These are phyloP conservation scores for Crossocerus cetratus DNA, from an alignment of 2,888 invertebrate genomes.

Conservation along the genomic window DNA sequence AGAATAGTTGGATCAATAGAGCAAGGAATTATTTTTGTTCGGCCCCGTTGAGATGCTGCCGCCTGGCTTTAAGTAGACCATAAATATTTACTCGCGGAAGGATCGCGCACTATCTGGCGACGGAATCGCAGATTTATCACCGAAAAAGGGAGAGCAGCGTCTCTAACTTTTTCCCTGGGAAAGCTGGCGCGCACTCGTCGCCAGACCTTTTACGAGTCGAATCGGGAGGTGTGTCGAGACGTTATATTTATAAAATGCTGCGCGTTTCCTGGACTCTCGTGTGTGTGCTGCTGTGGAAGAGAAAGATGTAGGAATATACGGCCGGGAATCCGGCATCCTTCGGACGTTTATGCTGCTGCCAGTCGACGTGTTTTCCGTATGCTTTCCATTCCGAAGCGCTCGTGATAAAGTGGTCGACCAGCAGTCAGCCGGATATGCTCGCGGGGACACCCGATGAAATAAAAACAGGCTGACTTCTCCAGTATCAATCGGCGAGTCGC, in stretches of 20 bases:
- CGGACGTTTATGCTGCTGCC: not conserved
- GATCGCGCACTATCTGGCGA: not conserved
- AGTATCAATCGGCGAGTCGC: no score
- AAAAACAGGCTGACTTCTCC: no score
- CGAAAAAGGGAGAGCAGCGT: not conserved
- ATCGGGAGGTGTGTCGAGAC: not conserved
- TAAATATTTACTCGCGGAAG: conserved; percentile 10
- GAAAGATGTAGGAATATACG: not conserved
- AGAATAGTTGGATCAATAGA: not conserved
- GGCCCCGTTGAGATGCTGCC: not conserved
- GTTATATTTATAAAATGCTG: not conserved
- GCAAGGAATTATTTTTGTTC: not conserved
- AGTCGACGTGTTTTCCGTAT: not conserved
- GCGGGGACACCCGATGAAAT: no score
- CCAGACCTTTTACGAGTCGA: not conserved
- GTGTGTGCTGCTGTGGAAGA: not conserved
- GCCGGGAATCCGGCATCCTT: not conserved
- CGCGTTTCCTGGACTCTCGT: not conserved
- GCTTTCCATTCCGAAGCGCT: not conserved
- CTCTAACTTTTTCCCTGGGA: no score
- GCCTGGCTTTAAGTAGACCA: not conserved
- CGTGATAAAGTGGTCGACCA: no score
- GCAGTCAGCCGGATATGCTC: no score
- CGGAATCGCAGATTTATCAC: not conserved
- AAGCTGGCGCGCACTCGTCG: not conserved